These are phyloP conservation scores for Nesoenas mayeri DNA, from an alignment of 2,113 vertebrate genomes.

Conservation along the genomic window DNA sequence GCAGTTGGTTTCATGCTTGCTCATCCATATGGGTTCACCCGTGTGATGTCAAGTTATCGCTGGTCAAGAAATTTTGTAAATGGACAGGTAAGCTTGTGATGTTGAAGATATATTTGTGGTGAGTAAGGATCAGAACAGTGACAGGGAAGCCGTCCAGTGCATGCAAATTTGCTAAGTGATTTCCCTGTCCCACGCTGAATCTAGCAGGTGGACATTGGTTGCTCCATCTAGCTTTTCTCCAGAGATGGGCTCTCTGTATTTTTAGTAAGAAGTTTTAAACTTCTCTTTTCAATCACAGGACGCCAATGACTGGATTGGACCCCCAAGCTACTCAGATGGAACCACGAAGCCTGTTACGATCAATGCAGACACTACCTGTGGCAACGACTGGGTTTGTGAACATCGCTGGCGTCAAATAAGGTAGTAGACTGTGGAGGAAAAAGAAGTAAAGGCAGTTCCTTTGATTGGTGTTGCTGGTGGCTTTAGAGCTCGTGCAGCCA, in stretches of 20 bases:
- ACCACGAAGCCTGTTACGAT: conserved; percentile 84
- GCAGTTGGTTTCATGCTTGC: conserved; percentile 89
- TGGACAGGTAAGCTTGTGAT: conserved; percentile 77
- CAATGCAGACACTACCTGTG: conserved; percentile 87
- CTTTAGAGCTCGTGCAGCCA: not conserved
- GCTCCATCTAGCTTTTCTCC: not conserved
- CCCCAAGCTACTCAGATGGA: conserved; percentile 83
- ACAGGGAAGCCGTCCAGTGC: not conserved
- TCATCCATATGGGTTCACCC: conserved; percentile 88
- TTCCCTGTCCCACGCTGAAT: not conserved
- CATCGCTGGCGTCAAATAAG: conserved; percentile 93
- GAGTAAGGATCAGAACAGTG: too few species aligned
- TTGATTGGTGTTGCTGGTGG: fast-evolving
- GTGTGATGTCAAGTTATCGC: conserved; percentile 92
- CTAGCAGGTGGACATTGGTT: fast-evolving
- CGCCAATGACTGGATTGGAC: conserved; percentile 89
- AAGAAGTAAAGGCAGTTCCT: not conserved
- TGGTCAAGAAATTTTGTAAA: conserved; percentile 85
- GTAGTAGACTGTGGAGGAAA: conserved; percentile 51
- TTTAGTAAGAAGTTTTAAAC: not conserved
- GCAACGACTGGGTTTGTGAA: conserved; percentile 93
- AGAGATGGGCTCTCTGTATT: not conserved
- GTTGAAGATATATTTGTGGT: fast-evolving
- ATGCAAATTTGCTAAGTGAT: not conserved
- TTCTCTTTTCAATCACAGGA: conserved; percentile 74